These are phyloP conservation scores for Luehdorfia chinensis DNA, from an alignment of 1,140 invertebrate species.

Conservation along the genomic window DNA sequence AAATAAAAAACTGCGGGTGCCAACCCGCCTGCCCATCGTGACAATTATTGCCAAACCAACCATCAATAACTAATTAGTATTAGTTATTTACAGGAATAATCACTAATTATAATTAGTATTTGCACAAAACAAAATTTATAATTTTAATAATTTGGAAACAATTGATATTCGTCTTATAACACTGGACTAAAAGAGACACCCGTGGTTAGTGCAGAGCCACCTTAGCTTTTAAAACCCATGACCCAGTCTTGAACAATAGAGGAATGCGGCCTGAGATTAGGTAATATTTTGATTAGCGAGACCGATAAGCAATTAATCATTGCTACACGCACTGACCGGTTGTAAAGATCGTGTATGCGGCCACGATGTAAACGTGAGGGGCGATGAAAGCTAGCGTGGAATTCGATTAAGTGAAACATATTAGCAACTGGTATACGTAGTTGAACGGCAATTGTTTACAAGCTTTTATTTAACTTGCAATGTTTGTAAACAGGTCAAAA, in stretches of 20 bases:
- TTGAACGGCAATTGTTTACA: too few species aligned
- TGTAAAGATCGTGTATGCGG: slow-evolving; percentile 4
- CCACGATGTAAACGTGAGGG: not conserved
- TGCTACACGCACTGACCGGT: slow-evolving; percentile 13
- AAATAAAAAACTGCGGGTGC: too few species aligned
- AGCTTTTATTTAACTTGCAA: too few species aligned
- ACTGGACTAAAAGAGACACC: not conserved
- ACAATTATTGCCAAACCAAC: too few species aligned
- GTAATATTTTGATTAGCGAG: slow-evolving; percentile 48
- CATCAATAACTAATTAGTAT: too few species aligned
- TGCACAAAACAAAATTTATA: too few species aligned
- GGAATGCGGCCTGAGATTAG: slow-evolving; percentile 24
- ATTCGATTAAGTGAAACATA: not conserved
- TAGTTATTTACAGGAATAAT: too few species aligned
- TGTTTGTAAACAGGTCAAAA: too few species aligned
- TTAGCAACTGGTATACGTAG: slow-evolving; percentile 9
- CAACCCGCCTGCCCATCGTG: too few species aligned
- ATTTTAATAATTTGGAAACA: too few species aligned
- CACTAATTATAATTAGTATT: too few species aligned
- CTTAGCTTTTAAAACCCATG: slow-evolving; percentile 4
- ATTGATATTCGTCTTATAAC: too few species aligned
- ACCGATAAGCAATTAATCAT: slow-evolving; percentile 58
- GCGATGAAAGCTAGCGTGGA: not conserved
- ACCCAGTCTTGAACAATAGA: slow-evolving; percentile 34
- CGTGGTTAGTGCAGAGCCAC: slow-evolving; percentile 10